Evolutionary conservation across 2,888 invertebrate species (phyloP).

Genomic region (Parascotia fuliginaria): DNA sequence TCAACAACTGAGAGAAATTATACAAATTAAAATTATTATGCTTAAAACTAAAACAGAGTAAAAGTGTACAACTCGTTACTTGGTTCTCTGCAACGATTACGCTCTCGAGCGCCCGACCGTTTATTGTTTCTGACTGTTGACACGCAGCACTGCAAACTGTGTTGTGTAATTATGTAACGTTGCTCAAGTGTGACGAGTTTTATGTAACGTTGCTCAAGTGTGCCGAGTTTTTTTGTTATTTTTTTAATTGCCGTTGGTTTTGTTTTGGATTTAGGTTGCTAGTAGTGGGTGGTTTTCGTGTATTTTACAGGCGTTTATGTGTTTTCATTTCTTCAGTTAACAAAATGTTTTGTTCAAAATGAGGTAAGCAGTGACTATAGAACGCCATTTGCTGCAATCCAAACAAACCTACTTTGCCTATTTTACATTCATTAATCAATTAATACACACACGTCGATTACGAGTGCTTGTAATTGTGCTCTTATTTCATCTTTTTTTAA

Average conservation of each 20-base stretch:
- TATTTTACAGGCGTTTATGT: conserved; percentile 4
- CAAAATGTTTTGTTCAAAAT: neutral
- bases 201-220: conserved; percentile 44
- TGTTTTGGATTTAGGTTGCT: conserved; percentile 41
- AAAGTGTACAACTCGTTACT: conserved; percentile 16
- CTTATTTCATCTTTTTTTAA: too few species aligned
- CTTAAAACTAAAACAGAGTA: conserved; percentile 29
- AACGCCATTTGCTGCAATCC: too few species aligned
- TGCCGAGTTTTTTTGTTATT: conserved; percentile 27
- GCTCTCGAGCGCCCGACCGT: conserved; percentile 36
- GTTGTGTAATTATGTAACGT: conserved; percentile 47
- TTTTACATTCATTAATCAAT: too few species aligned
- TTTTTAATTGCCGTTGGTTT: conserved; percentile 41
- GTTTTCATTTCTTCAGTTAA: neutral
- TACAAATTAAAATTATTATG: neutral
- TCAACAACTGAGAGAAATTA: too few species aligned
- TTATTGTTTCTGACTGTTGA: conserved; percentile 49
- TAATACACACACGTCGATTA: too few species aligned
- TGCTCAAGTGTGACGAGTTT: conserved; percentile 37
- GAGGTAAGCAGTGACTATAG: too few species aligned
- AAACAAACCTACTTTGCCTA: too few species aligned
- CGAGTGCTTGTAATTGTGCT: too few species aligned
- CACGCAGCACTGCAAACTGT: conserved; percentile 35
- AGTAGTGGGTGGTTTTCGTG: conserved; percentile 3
- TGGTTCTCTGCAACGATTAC: conserved; percentile 37